phyloP scores from a whole-genome alignment of 2,113 vertebrate species.

The Chaenogobius annularis region DNA sequence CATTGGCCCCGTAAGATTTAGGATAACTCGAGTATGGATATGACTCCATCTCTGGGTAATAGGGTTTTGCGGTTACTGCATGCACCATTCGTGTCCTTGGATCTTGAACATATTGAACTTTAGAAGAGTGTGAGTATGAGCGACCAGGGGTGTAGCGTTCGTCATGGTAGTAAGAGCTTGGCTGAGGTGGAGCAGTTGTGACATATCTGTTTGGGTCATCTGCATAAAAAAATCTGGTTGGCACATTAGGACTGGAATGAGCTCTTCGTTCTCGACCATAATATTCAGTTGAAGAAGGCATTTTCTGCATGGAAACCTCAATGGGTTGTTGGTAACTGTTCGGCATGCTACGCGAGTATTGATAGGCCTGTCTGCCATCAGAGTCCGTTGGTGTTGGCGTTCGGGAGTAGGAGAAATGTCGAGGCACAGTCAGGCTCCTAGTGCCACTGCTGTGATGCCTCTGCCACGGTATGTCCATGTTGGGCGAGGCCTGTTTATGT shows the following conservation, averaged over 20 bases:
- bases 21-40: conserved; percentile 72
- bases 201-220: conserved; percentile 83
- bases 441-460: conserved; percentile 67
- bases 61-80: conserved; percentile 68
- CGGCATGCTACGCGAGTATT: conserved; percentile 80
- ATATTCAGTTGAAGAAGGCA: conserved; percentile 81
- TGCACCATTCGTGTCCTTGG: conserved; percentile 75
- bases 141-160: conserved; percentile 76
- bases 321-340: conserved; percentile 76
- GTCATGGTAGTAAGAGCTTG: conserved; percentile 81
- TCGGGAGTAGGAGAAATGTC: conserved; percentile 80
- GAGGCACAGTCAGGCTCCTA: conserved; percentile 84
- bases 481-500: conserved; percentile 66
- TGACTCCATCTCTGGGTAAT: conserved; percentile 71
- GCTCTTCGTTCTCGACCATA: conserved; percentile 81
- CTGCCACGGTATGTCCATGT: conserved; percentile 78
- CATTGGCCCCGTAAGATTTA: conserved; percentile 73
- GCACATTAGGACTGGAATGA: conserved; percentile 81
- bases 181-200: conserved; percentile 65
- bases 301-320: conserved; percentile 77
- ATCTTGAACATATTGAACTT: conserved; percentile 79
- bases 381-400: conserved; percentile 89
- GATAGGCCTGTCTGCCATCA: conserved; percentile 79
- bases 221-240: conserved; percentile 88
- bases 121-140: conserved; percentile 73